Base-by-base conservation (phyloP, 2,113 vertebrate species). In the Actinemys pallida region DNA sequence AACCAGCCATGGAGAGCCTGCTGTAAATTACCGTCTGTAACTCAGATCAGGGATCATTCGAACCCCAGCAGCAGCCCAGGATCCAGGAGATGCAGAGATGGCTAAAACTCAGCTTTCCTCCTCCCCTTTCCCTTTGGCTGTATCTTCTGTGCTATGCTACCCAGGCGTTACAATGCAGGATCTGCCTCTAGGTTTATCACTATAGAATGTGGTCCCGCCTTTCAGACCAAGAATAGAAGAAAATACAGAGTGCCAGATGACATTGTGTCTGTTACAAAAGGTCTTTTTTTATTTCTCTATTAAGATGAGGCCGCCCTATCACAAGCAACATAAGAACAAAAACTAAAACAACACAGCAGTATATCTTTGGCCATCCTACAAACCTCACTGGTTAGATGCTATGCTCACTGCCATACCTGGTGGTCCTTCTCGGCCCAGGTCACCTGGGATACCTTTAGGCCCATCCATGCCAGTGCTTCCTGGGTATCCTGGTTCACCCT, bases 371-470 rank as follows among this genome's bases (percentile, higher is more conserved):
- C 65, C 65, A 39, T 39, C 65, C 65, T 69, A 39, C 65, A 72
- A 72, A 72, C 17, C 17, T 39, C n/a, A 72, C 35, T 39, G 65
- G 35, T 62, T 62, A 62, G 29, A 54, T 86, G 6, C 54, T 50
- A 47, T 10, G 49, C 72, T 19, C 2, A 57, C 17, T 17, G 83
- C 90, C 42, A 87, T 98, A 99, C 99, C 99, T 98, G 92, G 98
- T 87, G 98, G 97, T 92, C 99, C 99, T 88, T 98, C 97, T 50
- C 97, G 98, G 75, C 99, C 99, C 89, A 84, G 69, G 45, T 99
- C 98, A 96, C 99, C 99, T 31, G 97, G 93, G 54, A 42, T 7
- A 5, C 99, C 99, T 97, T 98, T 99, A 52, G 86, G 56, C n/a
- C 99, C 99, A 53, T 95, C 93, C 81, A 96, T 97, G 29, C 99